A percentile compares a stretch with the other conserved stretches of the same genome.
phyloP scores from a whole-genome alignment of 2,113 vertebrate genomes.

The Entomyzon cyanotis region DNA sequence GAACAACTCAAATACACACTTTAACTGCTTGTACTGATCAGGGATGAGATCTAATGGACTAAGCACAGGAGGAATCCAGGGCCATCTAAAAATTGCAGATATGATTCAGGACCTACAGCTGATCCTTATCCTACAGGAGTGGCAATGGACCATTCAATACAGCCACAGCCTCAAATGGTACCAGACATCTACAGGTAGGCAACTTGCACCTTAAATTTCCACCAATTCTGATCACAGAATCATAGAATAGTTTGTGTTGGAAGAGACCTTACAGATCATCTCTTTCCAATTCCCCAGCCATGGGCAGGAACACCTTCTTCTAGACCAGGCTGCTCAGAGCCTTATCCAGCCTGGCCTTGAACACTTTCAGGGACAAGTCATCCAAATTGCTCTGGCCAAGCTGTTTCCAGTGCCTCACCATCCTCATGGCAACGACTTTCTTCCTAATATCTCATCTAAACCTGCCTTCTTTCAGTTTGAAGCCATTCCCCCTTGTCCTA shows the following conservation, averaged over 20 bases:
- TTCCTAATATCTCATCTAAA: neutral
- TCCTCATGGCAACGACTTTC: neutral
- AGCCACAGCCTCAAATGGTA: neutral
- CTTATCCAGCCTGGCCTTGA: neutral
- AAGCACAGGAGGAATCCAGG: neutral
- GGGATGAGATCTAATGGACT: neutral
- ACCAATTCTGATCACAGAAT: neutral
- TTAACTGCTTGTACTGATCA: neutral
- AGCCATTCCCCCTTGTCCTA: neutral
- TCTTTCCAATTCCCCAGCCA: neutral
- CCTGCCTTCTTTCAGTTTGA: neutral
- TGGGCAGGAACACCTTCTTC: neutral
- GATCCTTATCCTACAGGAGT: neutral
- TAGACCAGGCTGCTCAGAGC: neutral
- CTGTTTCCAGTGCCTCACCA: neutral
- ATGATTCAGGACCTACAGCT: neutral
- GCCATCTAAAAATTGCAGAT: neutral
- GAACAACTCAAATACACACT: neutral
- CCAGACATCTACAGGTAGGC: neutral
- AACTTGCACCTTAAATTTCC: neutral
- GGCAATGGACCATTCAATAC: neutral
- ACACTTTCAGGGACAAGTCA: neutral
- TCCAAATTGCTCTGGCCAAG: neutral
- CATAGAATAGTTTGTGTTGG: neutral
- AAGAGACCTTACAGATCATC: neutral